A percentile compares a stretch with the other conserved stretches of the same genome.
Conservation (phyloP, 2,888 invertebrate genomes). For the Pheosia gnoma region DNA sequence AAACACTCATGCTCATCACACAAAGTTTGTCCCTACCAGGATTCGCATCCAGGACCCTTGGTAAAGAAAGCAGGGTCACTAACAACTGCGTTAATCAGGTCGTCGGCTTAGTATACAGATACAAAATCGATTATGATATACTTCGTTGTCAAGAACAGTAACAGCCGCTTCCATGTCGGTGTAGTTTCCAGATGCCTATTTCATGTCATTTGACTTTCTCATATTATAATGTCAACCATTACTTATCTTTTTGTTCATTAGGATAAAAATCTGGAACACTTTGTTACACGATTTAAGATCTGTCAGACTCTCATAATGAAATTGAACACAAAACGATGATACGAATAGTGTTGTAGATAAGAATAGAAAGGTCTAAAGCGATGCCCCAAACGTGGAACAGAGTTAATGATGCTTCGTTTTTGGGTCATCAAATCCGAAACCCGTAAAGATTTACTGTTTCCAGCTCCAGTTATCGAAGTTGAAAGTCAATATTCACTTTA, state of each 20-base stretch:
- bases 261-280: not conserved
- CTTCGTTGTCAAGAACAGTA: too few relatives aligned
- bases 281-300: not conserved
- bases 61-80: too few relatives aligned
- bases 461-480: not conserved
- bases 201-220: not conserved
- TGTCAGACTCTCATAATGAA: constrained; percentile 9
- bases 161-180: too few relatives aligned
- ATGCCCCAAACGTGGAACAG: constrained; percentile 15
- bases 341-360: constrained; percentile 33
- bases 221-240: not conserved
- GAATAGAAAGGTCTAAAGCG: constrained; percentile 45
- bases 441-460: constrained; percentile 5
- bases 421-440: constrained; percentile 1
- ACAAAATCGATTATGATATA: too few relatives aligned
- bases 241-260: not conserved
- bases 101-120: too few relatives aligned
- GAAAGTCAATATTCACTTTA: not conserved
- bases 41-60: too few relatives aligned
- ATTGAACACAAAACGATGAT: constrained; percentile 29
- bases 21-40: too few relatives aligned
- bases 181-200: not conserved
- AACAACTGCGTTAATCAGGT: too few relatives aligned
- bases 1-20: too few relatives aligned
- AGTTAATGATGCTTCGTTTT: constrained; percentile 12